These are phyloP conservation scores for Synergus laeviventris DNA, from an alignment of 2,888 invertebrate species.

Conservation along the genomic window DNA sequence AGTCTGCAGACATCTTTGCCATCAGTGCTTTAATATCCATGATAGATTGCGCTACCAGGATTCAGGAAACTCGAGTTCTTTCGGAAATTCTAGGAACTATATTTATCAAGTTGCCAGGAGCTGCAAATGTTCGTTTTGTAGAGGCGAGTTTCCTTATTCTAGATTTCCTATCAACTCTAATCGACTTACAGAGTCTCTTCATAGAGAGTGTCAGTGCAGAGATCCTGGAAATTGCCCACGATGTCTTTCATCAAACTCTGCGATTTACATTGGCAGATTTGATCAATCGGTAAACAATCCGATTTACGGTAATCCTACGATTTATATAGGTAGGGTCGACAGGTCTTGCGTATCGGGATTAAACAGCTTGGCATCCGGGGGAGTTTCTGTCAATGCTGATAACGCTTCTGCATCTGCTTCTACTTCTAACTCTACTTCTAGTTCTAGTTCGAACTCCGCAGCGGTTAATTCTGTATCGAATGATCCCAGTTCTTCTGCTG, in stretches of 20 bases:
- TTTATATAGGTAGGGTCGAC: slow-evolving; percentile 68
- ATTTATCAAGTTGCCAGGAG: slow-evolving; percentile 69
- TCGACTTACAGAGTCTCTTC: slow-evolving; percentile 62
- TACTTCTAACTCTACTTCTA: slow-evolving; percentile 15
- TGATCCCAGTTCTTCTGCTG: slow-evolving; percentile 50
- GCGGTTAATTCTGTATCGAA: slow-evolving; percentile 34
- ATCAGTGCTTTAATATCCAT: slow-evolving; percentile 68
- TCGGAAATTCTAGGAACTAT: slow-evolving; percentile 65
- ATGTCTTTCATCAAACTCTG: slow-evolving; percentile 66
- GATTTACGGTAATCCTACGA: slow-evolving; percentile 66
- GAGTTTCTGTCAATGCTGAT: slow-evolving; percentile 39
- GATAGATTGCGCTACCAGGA: slow-evolving; percentile 66
- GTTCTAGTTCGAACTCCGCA: slow-evolving; percentile 41
- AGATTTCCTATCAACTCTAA: slow-evolving; percentile 62
- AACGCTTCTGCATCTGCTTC: slow-evolving; percentile 11
- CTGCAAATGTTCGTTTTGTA: slow-evolving; percentile 68
- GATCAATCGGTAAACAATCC: slow-evolving; percentile 69
- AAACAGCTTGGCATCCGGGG: slow-evolving; percentile 51
- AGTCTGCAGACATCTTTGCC: slow-evolving; percentile 67
- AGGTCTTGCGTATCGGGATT: slow-evolving; percentile 60
- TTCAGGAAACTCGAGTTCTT: slow-evolving; percentile 45
- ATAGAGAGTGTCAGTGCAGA: slow-evolving; percentile 66
- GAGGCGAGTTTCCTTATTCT: slow-evolving; percentile 66
- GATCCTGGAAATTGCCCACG: slow-evolving; percentile 61
- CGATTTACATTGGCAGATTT: slow-evolving; percentile 67